Base-by-base conservation (phyloP, 2,888 invertebrate species). In the Agriotes lineatus region DNA sequence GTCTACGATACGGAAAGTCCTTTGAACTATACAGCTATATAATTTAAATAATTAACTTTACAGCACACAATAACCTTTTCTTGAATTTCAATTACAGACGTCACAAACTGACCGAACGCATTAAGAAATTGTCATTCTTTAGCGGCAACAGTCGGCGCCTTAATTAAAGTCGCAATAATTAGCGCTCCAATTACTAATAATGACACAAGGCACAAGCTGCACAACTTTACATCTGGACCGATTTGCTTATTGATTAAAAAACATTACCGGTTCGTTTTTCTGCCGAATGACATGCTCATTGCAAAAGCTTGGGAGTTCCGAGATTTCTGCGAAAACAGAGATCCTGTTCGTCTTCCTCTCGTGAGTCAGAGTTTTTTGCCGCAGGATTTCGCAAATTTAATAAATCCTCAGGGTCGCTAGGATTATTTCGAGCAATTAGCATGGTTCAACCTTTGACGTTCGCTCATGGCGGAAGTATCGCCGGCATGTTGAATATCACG, bases 121-220 rank as follows among this genome's bases (percentile, higher is more conserved):
- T 42, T 42, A 42, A 42, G 18, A 42, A 42, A 42, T 18, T 42
- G 18, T 16, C 42, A 20, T 45, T 45, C 14, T 39, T 45, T 45
- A 6, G 39, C 39, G n/a, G n/a, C 19, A 52, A 19, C 16, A 18
- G 30, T 35, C 48, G 48, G 22, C 35, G 33, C 14, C 33, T 52
- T 52, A 52, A 52, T 52, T 52, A 52, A 33, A 14, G 9, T 35
- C 18, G 16, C 52, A 52, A 18, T 35, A 52, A 52, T 52, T 33
- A 52, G 33, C 18, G n/a, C 14, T 6, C 22, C 22, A 52, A 52
- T 52, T 33, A 52, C 52, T 18, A 33, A n/a, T 35, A 33, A 52
- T 33, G 10, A 52, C 1, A n/a, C 9, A 12, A n/a, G 25, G 50
- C 50, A 14, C n/a, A 25, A 50, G 14, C 50, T 12, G 44, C 19